phyloP scores from a whole-genome alignment of 2,888 invertebrate species.

The Dasysyrphus tricinctus region DNA sequence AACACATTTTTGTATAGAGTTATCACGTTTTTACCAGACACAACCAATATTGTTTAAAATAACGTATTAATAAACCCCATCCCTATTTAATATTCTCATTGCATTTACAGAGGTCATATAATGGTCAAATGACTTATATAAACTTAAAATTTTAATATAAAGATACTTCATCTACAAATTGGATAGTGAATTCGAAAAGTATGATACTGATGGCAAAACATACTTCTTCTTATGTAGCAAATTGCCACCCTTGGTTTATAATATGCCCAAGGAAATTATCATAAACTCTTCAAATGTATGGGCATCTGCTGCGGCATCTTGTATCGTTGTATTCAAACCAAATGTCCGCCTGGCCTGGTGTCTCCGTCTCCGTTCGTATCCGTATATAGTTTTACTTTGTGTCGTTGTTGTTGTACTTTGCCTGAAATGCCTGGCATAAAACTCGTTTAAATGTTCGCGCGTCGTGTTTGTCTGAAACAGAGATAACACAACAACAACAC shows the following conservation, averaged over 20 bases:
- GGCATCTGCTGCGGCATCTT: not conserved
- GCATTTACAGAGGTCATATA: too few relatives aligned
- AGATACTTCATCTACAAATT: too few relatives aligned
- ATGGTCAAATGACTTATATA: too few relatives aligned
- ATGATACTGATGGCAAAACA: not conserved
- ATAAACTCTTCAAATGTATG: conserved; percentile 4
- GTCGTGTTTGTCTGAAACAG: conserved; percentile 21
- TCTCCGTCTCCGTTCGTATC: not conserved
- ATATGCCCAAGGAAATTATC: conserved; percentile 13
- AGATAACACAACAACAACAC: conserved; percentile 23
- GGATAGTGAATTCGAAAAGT: not conserved
- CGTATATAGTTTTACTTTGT: not conserved
- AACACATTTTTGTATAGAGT: too few relatives aligned
- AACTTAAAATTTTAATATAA: too few relatives aligned
- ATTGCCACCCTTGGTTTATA: not conserved
- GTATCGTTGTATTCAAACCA: not conserved
- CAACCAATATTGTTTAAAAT: too few relatives aligned
- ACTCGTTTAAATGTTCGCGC: conserved; percentile 22
- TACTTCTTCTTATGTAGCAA: not conserved
- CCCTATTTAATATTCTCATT: too few relatives aligned
- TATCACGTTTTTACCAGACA: too few relatives aligned
- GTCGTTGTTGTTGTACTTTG: conserved; percentile 6
- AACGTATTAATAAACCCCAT: too few relatives aligned
- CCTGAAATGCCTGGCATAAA: conserved; percentile 21
- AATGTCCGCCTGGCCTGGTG: not conserved